Conservation (phyloP, 1,140 invertebrate genomes). For the Micrasema longulum region DNA sequence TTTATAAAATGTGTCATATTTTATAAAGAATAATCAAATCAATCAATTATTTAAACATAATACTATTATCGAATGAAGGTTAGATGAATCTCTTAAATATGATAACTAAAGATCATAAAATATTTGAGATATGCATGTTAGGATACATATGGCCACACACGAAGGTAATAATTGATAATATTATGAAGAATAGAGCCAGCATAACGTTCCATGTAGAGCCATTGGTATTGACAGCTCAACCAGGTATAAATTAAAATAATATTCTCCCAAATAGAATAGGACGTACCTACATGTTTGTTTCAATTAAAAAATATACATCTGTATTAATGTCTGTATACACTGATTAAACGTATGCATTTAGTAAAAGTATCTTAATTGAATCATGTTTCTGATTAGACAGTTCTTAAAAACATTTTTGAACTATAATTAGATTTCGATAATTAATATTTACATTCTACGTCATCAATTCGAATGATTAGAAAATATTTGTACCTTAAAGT, state of each 20-base stretch:
- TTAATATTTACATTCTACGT: no score
- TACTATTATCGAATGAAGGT: no score
- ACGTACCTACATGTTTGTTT: constrained; percentile 35
- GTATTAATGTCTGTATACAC: background rate
- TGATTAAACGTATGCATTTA: no score
- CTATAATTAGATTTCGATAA: no score
- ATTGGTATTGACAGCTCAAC: constrained; percentile 47
- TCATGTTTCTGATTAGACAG: no score
- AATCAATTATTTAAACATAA: no score
- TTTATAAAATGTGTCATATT: no score
- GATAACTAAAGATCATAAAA: constrained; percentile 29
- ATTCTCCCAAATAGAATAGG: constrained; percentile 41
- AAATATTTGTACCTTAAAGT: no score
- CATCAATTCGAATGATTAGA: no score
- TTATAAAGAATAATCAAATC: no score
- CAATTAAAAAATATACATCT: constrained; percentile 48
- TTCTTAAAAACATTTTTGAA: no score
- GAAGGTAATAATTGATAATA: constrained; percentile 47
- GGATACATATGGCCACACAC: constrained; percentile 48
- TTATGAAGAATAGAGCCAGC: constrained; percentile 50
- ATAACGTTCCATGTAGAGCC: constrained; percentile 47
- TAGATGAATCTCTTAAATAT: constrained; percentile 25
- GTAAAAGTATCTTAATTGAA: no score
- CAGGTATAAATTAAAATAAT: constrained; percentile 53
- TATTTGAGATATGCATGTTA: constrained; percentile 15